Evolutionary conservation across 1,140 invertebrate genomes (phyloP).

Genomic region (Saccostrea glomerata): DNA sequence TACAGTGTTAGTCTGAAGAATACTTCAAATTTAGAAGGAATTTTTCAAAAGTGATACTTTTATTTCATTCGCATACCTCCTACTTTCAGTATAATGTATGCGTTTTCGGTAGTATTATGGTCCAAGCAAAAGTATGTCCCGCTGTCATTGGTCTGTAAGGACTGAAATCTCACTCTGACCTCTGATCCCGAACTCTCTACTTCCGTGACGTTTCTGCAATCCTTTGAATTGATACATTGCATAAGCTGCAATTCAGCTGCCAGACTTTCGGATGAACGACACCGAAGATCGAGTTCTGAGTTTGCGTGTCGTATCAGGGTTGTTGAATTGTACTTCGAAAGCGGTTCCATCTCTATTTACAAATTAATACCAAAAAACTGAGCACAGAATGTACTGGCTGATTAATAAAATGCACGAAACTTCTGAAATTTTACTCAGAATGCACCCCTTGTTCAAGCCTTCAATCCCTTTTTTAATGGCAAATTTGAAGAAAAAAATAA

Average conservation of each 20-base stretch:
- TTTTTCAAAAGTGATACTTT: too few species aligned
- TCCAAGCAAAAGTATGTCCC: background rate
- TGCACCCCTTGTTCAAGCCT: too few species aligned
- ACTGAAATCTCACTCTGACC: background rate
- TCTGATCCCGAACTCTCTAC: background rate
- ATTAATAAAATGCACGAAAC: too few species aligned
- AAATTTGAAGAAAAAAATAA: too few species aligned
- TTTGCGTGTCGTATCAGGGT: background rate
- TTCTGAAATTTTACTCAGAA: too few species aligned
- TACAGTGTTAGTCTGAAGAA: too few species aligned
- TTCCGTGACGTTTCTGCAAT: background rate
- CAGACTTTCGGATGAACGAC: background rate
- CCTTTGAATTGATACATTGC: background rate
- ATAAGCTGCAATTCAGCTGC: background rate
- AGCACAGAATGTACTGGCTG: background rate
- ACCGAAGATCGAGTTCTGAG: background rate
- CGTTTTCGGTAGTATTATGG: background rate
- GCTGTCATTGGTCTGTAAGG: background rate
- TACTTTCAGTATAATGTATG: background rate
- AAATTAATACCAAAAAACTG: background rate
- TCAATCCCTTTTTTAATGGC: too few species aligned
- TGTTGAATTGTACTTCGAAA: background rate
- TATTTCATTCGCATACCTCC: background rate
- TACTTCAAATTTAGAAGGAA: too few species aligned
- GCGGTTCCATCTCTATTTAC: background rate